Conservation (phyloP, 2,113 vertebrate genomes). For the Alaudala cheleensis region DNA sequence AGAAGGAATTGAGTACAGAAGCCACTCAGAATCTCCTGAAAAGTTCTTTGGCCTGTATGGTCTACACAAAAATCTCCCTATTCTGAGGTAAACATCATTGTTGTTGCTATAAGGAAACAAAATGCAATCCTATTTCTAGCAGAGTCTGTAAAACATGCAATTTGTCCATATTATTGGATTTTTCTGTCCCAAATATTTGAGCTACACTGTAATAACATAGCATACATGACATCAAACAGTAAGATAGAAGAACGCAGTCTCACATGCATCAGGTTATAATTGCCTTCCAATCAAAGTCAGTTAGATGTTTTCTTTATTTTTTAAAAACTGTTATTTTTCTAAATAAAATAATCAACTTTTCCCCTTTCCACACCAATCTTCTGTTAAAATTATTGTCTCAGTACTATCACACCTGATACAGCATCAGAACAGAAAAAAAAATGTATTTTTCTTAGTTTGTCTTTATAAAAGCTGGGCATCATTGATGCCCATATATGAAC, state of each 20-base stretch:
- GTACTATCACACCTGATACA: background rate
- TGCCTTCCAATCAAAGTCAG: fast-evolving
- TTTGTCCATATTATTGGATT: background rate
- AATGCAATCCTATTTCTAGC: background rate
- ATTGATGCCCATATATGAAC: background rate
- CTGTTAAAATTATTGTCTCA: background rate
- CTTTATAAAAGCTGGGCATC: background rate
- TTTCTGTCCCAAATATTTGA: background rate
- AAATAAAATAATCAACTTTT: background rate
- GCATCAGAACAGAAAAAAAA: background rate
- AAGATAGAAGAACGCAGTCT: background rate
- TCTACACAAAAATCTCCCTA: background rate
- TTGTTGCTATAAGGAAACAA: background rate
- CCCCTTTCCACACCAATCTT: background rate
- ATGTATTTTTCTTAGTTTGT: background rate
- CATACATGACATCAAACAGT: fast-evolving
- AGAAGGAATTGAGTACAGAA: background rate
- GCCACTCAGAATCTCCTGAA: background rate
- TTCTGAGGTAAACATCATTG: background rate
- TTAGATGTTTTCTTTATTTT: background rate
- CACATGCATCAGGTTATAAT: fast-evolving
- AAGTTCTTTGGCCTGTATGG: background rate
- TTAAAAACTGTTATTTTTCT: background rate
- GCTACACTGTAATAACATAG: background rate
- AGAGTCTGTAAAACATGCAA: background rate